phyloP scores from a whole-genome alignment of 2,797 vertebrate genomes.

The Psittacula derbiana region DNA sequence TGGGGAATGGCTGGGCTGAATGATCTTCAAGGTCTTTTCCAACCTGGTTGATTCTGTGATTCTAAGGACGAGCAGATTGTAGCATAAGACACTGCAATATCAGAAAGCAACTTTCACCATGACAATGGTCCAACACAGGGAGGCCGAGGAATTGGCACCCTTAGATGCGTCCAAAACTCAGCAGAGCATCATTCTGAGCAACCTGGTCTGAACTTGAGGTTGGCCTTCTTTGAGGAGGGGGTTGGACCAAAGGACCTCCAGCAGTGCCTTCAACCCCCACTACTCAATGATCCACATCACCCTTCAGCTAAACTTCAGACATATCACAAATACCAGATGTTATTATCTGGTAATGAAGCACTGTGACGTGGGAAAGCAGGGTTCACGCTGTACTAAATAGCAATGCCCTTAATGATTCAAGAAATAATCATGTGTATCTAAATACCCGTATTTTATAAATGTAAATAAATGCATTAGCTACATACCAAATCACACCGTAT shows the following conservation, averaged over 20 bases:
- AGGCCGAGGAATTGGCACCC: not conserved
- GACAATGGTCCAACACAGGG: not conserved
- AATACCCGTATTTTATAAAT: not conserved
- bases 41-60: not conserved
- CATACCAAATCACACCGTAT: not conserved
- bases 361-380: not conserved
- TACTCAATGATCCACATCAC: not conserved
- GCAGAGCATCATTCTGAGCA: not conserved
- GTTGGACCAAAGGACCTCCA: not conserved
- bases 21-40: not conserved
- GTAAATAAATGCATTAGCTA: not conserved
- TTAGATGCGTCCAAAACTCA: not conserved
- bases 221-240: not conserved
- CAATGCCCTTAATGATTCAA: not conserved
- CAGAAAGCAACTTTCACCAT: not conserved
- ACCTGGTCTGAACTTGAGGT: not conserved
- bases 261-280: not conserved
- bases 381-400: not conserved
- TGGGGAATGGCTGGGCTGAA: not conserved
- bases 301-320: not conserved
- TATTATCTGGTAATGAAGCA: not conserved
- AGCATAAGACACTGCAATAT: not conserved
- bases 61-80: not conserved
- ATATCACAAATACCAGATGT: not conserved
- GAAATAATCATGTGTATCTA: constrained; percentile 4